Base-by-base conservation (phyloP, 64 coral and sea anemone genomes). In the Pocillopora verrucosa region DNA sequence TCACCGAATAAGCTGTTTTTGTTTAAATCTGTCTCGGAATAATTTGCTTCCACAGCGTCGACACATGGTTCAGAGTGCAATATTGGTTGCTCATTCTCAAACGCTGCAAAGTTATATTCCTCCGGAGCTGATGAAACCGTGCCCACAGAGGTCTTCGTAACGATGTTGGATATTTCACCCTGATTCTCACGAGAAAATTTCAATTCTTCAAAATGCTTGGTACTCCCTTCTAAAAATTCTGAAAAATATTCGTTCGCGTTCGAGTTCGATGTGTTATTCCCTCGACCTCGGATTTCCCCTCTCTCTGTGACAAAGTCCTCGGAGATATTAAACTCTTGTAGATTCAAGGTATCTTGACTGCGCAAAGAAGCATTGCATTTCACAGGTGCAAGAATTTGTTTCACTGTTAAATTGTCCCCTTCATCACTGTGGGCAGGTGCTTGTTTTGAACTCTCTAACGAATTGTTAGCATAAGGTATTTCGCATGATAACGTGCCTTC, bases 281-380 rank as follows among this genome's bases (percentile, higher is more conserved):
- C 67, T 72, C 64, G 37, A 20, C 22, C 67, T 72, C 82, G 37
- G 35, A 85, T 56, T 45, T 13, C 51, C 9, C 25, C 15, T 15
- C 64, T 72, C 16, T 72, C 64, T 2, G 22, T 58, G 19, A 85
- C 72, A 41, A 72, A 72, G 36, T 72, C 64, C 15, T 38, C 65
- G 38, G 45, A 56, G 0, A 85, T 63, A 41, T 57, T 85, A 13
- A 72, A 73, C 36, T 85, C 82, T 34, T 85, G 82, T 41, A 72
- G 57, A 58, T 85, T 57, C 82, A 85, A 72, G 15, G 82, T 38
- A 85, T 85, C 82, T 58, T 38, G 65, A 56, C 82, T 58, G 15
- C 41, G 37, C 64, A 85, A 85, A 51, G 72, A 19, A 57, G 22
- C 64, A 26, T 85, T 22, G 25, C 11, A 22, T 26, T 72, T 68